Percentiles rank a stretch among this genome's conserved stretches.
These are phyloP conservation scores for Manis javanica DNA, from an alignment of 2,797 vertebrate genomes.

Conservation along the genomic window DNA sequence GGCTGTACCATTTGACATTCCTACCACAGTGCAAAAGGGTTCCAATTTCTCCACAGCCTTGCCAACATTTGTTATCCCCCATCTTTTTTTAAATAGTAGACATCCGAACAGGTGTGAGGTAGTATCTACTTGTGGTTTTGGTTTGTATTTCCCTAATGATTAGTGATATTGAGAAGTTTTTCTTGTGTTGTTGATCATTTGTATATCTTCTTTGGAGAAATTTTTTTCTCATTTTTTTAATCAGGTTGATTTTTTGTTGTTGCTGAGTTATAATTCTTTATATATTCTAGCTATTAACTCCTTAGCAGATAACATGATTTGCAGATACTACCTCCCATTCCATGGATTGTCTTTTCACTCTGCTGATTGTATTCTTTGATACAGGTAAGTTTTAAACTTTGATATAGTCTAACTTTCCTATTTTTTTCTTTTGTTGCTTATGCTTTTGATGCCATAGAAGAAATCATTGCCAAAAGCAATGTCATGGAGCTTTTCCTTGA, in stretches of 20 bases:
- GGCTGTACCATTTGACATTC: background rate
- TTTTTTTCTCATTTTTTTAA: background rate
- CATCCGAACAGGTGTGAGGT: background rate
- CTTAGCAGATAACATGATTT: background rate
- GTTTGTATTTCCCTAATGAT: constrained; percentile 11
- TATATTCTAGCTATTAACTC: background rate
- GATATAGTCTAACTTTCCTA: background rate
- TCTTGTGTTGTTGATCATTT: background rate
- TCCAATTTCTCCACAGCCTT: constrained; percentile 5
- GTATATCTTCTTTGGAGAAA: background rate
- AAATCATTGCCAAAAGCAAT: background rate
- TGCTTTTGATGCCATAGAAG: background rate
- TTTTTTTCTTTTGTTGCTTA: background rate
- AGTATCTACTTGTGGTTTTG: background rate
- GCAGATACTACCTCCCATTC: constrained; percentile 1
- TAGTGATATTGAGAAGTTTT: background rate
- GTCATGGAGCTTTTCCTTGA: background rate
- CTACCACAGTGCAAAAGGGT: background rate
- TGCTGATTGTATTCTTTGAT: background rate
- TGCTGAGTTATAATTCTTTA: background rate
- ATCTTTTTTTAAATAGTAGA: background rate
- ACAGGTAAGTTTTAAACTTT: background rate
- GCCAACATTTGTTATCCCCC: background rate
- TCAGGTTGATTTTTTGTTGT: background rate
- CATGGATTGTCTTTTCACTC: background rate